phyloP scores from a whole-genome alignment of 2,888 invertebrate species.

The Serripes groenlandicus region DNA sequence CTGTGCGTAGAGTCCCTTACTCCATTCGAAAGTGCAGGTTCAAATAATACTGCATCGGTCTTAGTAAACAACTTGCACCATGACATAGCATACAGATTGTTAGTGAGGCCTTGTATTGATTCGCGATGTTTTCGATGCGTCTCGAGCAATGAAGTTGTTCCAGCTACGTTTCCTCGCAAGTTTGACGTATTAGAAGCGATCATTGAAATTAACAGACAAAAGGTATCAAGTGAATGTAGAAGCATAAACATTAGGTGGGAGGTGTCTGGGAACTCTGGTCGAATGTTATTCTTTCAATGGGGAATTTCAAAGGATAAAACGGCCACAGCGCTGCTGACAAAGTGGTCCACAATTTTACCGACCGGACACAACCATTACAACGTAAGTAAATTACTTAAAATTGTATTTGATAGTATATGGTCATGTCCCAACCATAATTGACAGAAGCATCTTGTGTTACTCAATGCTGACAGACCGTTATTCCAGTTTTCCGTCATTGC shows the following conservation, averaged over 20 bases:
- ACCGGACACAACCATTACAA: background rate
- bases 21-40: background rate
- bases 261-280: background rate
- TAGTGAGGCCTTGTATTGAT: slow-evolving; percentile 3
- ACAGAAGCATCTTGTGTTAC: too few species aligned
- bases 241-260: background rate
- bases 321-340: background rate
- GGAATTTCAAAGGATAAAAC: background rate
- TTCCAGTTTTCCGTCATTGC: too few species aligned
- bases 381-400: too few species aligned
- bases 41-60: background rate
- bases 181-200: background rate
- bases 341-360: background rate
- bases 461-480: too few species aligned
- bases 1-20: background rate
- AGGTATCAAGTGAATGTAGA: too few species aligned
- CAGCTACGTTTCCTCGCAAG: background rate
- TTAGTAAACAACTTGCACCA: background rate
- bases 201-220: background rate
- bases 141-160: background rate
- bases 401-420: too few species aligned
- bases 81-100: background rate
- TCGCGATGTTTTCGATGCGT: background rate
- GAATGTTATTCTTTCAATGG: background rate
- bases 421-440: too few species aligned